Evolutionary conservation across 1,140 invertebrate species (phyloP), one percentile per base, ranked within the genome.

Genomic region (Holotrichia oblita): DNA sequence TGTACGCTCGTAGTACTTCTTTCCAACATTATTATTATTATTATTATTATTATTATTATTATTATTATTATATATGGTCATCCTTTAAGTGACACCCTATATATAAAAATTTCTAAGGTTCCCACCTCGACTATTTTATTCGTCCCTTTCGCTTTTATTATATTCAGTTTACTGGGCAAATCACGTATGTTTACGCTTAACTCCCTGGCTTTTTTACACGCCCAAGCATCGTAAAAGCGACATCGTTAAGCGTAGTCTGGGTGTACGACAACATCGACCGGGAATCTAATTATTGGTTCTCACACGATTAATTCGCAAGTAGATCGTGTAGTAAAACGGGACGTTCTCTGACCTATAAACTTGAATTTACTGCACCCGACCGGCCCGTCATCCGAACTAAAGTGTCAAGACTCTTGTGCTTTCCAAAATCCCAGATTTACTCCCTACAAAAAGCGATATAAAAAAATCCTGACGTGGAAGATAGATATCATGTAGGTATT

Each of bases 271-370:
- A 34, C 27, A 34, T 34, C 27, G 27, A 48, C 10, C 10, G 44
- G 44, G 44, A 48, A 48, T 48, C 44, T 48, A 48, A 48, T 48
- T 48, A 48, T 48, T 48, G 44, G 44, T 48, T 48, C 44, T 48
- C 44, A 17, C 44, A 17, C 44, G 44, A 48, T 48, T 48, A 48
- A 48, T 48, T 48, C 44, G 44, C 44, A 10, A 48, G 44, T 10
- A 48, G 10, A 48, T 48, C 27, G 27, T 4, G 44, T 6, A 10
- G 44, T 48, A 48, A 48, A 48, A 48, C 44, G 44, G 44, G n/a
- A 48, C 44, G 44, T 17, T 48, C n/a, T 6, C 44, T 48, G 44
- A 48, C 44, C 44, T 48, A 48, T 48, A 17, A 48, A 48, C 44
- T 48, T 48, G 10, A 48, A 48, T 48, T 48, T 48, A 48, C n/a